Conservation (phyloP, 2,888 invertebrate species). For the Eupithecia subumbrata region DNA sequence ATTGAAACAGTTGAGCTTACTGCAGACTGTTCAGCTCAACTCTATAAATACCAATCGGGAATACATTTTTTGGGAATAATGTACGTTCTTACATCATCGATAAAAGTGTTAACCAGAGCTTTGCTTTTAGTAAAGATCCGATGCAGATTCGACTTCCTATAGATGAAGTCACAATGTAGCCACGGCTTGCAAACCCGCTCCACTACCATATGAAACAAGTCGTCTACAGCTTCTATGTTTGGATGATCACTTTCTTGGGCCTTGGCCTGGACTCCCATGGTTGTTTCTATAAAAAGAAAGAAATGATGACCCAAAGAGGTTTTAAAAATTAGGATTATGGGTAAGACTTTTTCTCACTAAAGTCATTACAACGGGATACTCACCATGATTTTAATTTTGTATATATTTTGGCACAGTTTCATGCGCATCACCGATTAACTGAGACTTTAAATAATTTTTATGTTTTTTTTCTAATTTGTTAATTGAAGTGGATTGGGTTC, state of each 20-base stretch:
- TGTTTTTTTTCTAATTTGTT: background rate
- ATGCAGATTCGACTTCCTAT: background rate
- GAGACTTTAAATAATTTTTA: background rate
- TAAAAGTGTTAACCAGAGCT: background rate
- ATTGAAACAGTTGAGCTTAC: background rate
- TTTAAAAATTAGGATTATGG: background rate
- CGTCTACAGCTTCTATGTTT: background rate
- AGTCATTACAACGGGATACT: too few species aligned
- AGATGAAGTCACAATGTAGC: background rate
- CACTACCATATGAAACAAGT: background rate
- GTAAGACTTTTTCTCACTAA: too few species aligned
- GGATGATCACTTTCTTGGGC: constrained; percentile 3
- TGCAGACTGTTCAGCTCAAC: background rate
- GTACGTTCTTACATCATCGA: background rate
- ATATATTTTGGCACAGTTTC: too few species aligned
- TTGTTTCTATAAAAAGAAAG: constrained; percentile 3
- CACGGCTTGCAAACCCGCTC: background rate
- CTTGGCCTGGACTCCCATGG: background rate
- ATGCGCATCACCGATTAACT: too few species aligned
- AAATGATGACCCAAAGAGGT: background rate
- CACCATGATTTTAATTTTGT: too few species aligned
- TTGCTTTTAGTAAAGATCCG: background rate
- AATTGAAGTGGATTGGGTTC: background rate
- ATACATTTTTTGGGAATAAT: background rate
- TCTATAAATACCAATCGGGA: background rate